Evolutionary conservation across 2,888 invertebrate species (phyloP), one percentile per base, ranked within the genome.

Genomic region (Disparrhopalites patrizii): DNA sequence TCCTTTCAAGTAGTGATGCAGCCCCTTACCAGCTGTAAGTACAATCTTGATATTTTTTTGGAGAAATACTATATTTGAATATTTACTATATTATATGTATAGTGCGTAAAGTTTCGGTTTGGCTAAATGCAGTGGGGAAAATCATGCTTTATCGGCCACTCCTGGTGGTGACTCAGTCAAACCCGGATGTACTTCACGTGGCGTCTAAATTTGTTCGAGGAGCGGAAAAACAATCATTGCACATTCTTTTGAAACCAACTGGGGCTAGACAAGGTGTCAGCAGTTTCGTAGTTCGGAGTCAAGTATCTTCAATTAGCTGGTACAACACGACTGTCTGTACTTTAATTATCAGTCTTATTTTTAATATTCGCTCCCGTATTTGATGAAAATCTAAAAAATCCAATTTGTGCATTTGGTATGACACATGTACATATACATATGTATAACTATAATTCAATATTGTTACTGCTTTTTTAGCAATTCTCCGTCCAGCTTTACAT

Each of bases 261-360:
- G 62, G 62, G 25, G 43, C 30, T 8, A 62, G 40, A 23, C 54
- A 52, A 40, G 62, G 62, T 1, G 62, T 62, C 1, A 62, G 52
- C 25, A 62, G 62, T 27, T 62, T 62, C 23, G 62, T 62, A 5
- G 30, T 62, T 5, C 25, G 62, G 7, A 54, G 62, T 40, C 36
- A 52, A 15, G 54, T 62, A 0, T 62, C 62, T 3, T 62, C 62
- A 15, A 62, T 62, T 33, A 62, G 62, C 36, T 62, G 62, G 62
- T 62, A 62, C 4, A 20, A 23, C n/a, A 40, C 3, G n/a, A 5
- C 36, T 36, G 8, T 8, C n/a, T 28, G 5, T 20, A 13, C 10
- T 51, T 5, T n/a, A 23, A 52, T 52, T 40, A 27, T 13, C 8
- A 13, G 27, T 40, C n/a, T 36, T 28, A 57, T 18, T 31, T 33